These are phyloP conservation scores for Zeus faber DNA, from an alignment of 2,113 vertebrate species.

Conservation along the genomic window DNA sequence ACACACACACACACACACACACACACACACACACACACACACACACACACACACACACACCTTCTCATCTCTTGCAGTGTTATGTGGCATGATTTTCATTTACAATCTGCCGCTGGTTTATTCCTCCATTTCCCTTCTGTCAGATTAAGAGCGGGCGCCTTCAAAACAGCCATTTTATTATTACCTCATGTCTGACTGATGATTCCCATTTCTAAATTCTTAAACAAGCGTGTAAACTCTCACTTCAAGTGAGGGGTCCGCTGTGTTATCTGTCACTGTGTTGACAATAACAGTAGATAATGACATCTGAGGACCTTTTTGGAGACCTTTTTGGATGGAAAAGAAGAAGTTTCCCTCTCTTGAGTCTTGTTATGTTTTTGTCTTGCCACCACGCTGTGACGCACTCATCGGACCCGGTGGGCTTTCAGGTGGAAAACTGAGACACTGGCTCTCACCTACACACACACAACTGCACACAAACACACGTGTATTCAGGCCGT, in stretches of 20 bases:
- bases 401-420: slow-evolving; percentile 12
- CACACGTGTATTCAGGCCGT: too few species aligned
- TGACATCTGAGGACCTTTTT: slow-evolving; percentile 2
- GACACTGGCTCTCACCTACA: slow-evolving; percentile 10
- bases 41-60: too few species aligned
- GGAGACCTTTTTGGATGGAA: slow-evolving; percentile 10
- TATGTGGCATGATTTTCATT: slow-evolving; percentile 13
- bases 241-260: slow-evolving; percentile 1
- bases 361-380: slow-evolving; percentile 29
- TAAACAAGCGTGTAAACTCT: background rate
- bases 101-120: slow-evolving; percentile 10
- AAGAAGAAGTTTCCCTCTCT: slow-evolving; percentile 28
- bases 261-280: slow-evolving; percentile 19
- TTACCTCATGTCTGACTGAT: too few species aligned
- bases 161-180: too few species aligned
- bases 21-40: background rate
- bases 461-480: too few species aligned
- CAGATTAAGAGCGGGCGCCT: slow-evolving; percentile 13
- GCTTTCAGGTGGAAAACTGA: slow-evolving; percentile 21
- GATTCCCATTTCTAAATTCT: too few species aligned
- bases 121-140: slow-evolving; percentile 7
- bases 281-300: slow-evolving; percentile 27
- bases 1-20: too few species aligned
- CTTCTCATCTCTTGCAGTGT: too few species aligned
- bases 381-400: slow-evolving; percentile 20